Percentiles rank a stretch among this genome's conserved stretches.
Evolutionary conservation across 2,888 invertebrate species (phyloP).

Genomic region (Cerastis leucographa): DNA sequence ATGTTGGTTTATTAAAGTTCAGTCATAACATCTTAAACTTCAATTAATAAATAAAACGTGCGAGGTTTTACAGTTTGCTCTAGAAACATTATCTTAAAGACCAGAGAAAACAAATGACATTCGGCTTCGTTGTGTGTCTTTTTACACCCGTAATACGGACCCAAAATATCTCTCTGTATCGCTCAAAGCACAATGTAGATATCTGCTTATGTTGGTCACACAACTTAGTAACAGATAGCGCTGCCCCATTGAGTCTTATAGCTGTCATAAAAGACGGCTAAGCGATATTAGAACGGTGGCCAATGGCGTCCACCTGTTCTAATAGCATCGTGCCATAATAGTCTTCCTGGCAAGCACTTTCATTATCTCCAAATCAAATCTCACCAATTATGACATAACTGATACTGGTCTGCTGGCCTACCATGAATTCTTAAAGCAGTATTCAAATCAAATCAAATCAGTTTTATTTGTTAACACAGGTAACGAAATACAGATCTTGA

Average conservation of each 20-base stretch:
- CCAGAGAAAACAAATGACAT: background rate
- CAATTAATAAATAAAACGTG: no score
- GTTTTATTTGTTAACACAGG: no score
- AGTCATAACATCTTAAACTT: background rate
- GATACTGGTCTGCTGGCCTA: background rate
- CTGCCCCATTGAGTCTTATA: slow-evolving; percentile 26
- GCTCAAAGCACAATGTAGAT: background rate
- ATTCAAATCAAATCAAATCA: no score
- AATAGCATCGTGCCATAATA: slow-evolving; percentile 19
- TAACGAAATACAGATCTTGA: no score
- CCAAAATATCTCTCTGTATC: background rate
- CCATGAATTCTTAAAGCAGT: no score
- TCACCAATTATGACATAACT: background rate
- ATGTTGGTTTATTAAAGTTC: background rate
- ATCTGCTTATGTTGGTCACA: background rate
- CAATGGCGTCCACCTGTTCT: slow-evolving; percentile 10
- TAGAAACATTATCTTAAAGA: background rate
- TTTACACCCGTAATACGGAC: background rate
- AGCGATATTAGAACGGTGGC: slow-evolving; percentile 25
- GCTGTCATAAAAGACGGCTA: slow-evolving; percentile 14
- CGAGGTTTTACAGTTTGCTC: background rate
- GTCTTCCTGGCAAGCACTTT: background rate
- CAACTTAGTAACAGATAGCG: slow-evolving; percentile 10
- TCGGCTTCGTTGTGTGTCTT: background rate
- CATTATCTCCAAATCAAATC: slow-evolving; percentile 22